Base-by-base conservation (phyloP, 2,888 invertebrate genomes). In the Amphimallon solstitiale region DNA sequence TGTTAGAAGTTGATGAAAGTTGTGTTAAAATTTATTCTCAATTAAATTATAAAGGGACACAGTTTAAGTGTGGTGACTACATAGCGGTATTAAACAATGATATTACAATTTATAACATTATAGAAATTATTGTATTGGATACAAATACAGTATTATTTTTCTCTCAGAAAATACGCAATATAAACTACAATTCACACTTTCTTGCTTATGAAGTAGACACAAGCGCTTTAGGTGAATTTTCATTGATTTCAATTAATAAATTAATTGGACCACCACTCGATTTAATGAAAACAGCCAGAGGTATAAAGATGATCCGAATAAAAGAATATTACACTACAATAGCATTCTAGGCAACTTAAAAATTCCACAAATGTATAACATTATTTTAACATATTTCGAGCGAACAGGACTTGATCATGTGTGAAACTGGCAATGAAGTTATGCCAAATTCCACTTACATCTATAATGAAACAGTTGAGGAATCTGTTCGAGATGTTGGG, bases 1-100 rank as follows among this genome's bases (percentile, higher is more conserved):
- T 66, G 61, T 21, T 68, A 4, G 59, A 64, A 45, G 52, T 21
- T 60, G 40, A 38, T 14, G 21, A 56, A 63, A 21, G 43, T n/a
- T 21, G 46, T 21, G 19, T 68, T 49, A 29, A 68, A 62, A 45
- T 68, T 59, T 67, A 68, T 10, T 46, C 52, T 5, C 49, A 59
- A 45, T 12, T 62, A 14, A 12, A 46, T 48, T 43, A 64, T 9
- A 37, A 64, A 29, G 65, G 64, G 2, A 45, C 35, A n/a, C 37
- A 17, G 61, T 65, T 54, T 38, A 38, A 45, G 17, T 19, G n/a
- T 14, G 10, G 37, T 15, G 52, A 38, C n/a, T 68, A 65, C 40
- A 23, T 63, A 10, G 51, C 60, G 0, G 10, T 15, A 38, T 61
- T 52, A 6, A 49, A 59, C 14, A 9, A 49, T 34, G 65, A 68